Evolutionary conservation across 2,888 invertebrate genomes (phyloP).

Genomic region (Marronus borbonicus): DNA sequence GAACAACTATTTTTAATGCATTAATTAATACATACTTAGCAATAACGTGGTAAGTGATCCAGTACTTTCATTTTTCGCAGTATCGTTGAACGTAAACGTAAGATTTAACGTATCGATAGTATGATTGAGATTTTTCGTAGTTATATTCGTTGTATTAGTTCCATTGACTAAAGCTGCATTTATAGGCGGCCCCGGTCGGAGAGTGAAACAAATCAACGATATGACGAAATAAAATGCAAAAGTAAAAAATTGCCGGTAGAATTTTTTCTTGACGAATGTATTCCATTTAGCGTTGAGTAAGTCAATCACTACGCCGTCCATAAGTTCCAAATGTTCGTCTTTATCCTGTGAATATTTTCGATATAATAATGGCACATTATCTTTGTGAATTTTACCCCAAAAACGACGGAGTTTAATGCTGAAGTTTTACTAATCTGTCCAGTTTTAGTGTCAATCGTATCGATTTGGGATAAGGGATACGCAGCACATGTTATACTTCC

Average conservation of each 20-base stretch:
- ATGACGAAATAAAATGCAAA: constrained; percentile 93
- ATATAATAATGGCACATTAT: background rate
- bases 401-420: constrained; percentile 95
- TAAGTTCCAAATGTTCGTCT: constrained; percentile 93
- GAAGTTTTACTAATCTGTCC: constrained; percentile 97
- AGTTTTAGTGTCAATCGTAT: constrained; percentile 93
- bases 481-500: constrained; percentile 96
- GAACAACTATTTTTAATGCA: too few relatives aligned
- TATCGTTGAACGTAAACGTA: constrained; percentile 42
- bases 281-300: constrained; percentile 98
- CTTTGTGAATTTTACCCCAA: constrained; percentile 81
- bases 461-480: constrained; percentile 94
- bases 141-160: constrained; percentile 54
- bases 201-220: constrained; percentile 89
- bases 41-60: constrained; percentile 7
- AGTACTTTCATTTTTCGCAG: constrained; percentile 42
- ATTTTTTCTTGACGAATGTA: constrained; percentile 94
- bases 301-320: constrained; percentile 95
- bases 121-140: constrained; percentile 36
- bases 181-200: constrained; percentile 85
- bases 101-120: constrained; percentile 39
- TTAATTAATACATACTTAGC: background rate
- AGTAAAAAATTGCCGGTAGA: constrained; percentile 92
- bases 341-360: constrained; percentile 79
- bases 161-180: constrained; percentile 52